Evolutionary conservation across 2,797 vertebrate genomes (phyloP).

Genomic region (Anguilla pacifica): DNA sequence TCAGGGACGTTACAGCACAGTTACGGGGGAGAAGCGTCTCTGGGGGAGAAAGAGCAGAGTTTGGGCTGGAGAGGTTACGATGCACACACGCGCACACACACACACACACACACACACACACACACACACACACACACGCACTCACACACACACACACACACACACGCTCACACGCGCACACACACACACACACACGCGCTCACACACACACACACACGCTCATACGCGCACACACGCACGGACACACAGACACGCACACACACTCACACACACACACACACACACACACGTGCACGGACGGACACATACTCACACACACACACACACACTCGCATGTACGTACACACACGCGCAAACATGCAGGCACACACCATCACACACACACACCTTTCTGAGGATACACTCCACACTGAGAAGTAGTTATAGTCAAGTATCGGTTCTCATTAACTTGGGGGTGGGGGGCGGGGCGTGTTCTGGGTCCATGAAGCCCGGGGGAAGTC

Average conservation of each 20-base stretch:
- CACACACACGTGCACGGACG: too few relatives aligned
- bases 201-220: not conserved
- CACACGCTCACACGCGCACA: not conserved
- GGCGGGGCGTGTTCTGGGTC: not conserved
- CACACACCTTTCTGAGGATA: too few relatives aligned
- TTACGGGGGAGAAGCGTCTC: constrained; percentile 1
- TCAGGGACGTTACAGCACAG: not conserved
- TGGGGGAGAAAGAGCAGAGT: constrained; percentile 33
- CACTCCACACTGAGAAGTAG: not conserved
- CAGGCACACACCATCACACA: too few relatives aligned
- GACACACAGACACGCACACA: too few relatives aligned
- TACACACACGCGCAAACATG: too few relatives aligned
- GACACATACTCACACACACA: too few relatives aligned
- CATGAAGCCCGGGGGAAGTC: not conserved
- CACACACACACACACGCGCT: not conserved
- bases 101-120: not conserved
- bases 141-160: not conserved
- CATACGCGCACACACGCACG: not conserved
- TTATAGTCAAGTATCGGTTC: not conserved
- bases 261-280: too few relatives aligned
- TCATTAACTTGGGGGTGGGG: too few relatives aligned
- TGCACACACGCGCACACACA: not conserved
- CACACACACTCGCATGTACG: too few relatives aligned
- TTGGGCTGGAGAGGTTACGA: constrained; percentile 51
- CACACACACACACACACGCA: not conserved